Conservation (phyloP, 53 echinoderm and acorn worm genomes). For the Hippasteria phrygiana region DNA sequence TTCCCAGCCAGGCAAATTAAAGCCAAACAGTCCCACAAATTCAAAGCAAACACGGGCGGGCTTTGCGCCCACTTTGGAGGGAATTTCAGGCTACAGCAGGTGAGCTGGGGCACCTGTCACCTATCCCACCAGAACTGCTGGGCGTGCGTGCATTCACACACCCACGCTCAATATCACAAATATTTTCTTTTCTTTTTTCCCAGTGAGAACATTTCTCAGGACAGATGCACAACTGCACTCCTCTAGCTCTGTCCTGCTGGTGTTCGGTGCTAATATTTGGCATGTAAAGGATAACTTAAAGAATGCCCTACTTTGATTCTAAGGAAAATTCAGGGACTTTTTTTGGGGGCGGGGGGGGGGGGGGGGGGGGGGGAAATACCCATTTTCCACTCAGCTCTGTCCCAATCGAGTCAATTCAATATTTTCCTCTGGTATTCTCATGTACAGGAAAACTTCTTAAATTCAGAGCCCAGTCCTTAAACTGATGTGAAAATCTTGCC, state of each 20-base stretch:
- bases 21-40: slow-evolving; percentile 29
- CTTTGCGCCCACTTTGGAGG: slow-evolving; percentile 16
- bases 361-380: no score
- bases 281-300: no score
- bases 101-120: slow-evolving; percentile 33
- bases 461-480: background rate
- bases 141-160: slow-evolving; percentile 22
- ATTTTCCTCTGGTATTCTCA: background rate
- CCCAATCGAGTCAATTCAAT: no score
- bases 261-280: no score
- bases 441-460: background rate
- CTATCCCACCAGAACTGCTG: background rate
- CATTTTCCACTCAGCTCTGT: no score
- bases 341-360: no score
- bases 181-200: background rate
- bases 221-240: no score
- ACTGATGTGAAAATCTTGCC: background rate
- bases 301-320: no score
- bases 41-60: slow-evolving; percentile 29
- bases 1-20: slow-evolving; percentile 9
- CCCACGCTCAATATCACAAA: background rate
- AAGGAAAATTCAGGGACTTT: no score
- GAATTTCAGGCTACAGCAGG: background rate
- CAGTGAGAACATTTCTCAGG: no score
- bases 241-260: no score